These are phyloP conservation scores for Salpingus planirostris DNA, from an alignment of 2,888 invertebrate species.

Conservation along the genomic window DNA sequence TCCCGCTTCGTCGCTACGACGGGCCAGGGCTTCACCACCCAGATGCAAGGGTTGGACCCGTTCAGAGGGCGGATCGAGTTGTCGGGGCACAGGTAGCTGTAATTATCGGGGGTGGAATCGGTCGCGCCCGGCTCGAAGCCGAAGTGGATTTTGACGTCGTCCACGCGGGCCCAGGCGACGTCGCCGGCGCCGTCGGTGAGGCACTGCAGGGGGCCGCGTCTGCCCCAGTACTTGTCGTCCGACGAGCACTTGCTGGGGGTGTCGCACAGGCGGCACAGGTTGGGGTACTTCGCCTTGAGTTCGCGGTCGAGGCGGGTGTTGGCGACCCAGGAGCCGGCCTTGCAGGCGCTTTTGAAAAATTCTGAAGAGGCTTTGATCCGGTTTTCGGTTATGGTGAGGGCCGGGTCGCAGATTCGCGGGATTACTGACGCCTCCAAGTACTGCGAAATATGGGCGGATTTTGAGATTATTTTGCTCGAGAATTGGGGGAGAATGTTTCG, in stretches of 20 bases:
- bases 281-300: constrained; percentile 63
- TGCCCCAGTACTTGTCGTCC: constrained; percentile 75
- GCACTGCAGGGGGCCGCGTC: constrained; percentile 71
- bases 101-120: constrained; percentile 44
- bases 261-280: constrained; percentile 65
- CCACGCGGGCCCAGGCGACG: constrained; percentile 71
- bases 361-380: constrained; percentile 62
- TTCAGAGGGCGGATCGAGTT: constrained; percentile 54
- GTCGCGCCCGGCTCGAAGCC: constrained; percentile 43
- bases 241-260: constrained; percentile 51
- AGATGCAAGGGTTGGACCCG: constrained; percentile 57
- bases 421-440: constrained; percentile 67
- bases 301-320: constrained; percentile 53
- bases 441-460: constrained; percentile 44
- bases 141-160: constrained; percentile 59
- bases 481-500: too few relatives aligned
- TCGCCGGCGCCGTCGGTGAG: constrained; percentile 70
- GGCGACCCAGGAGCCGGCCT: constrained; percentile 76
- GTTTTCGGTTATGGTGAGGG: constrained; percentile 64
- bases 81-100: constrained; percentile 68
- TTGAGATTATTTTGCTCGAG: too few relatives aligned
- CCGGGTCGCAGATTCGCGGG: constrained; percentile 60
- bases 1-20: constrained; percentile 57
- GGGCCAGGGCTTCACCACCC: constrained; percentile 74
- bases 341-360: constrained; percentile 74